Base-by-base conservation (phyloP, 2,797 vertebrate species). In the Pseudochirops corinnae region DNA sequence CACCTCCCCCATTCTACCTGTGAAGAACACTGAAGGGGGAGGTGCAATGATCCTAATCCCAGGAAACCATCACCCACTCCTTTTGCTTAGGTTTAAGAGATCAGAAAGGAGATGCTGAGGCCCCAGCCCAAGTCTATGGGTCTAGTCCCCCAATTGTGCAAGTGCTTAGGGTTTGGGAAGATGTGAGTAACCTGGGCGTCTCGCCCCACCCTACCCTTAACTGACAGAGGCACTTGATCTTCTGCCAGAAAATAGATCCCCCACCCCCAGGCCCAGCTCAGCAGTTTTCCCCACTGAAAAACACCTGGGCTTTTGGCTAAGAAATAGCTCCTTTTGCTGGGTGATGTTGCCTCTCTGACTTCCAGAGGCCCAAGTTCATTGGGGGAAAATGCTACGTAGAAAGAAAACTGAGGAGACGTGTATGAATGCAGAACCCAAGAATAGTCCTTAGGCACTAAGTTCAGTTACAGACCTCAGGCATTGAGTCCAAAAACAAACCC, bases 161-260 rank as follows among this genome's bases (percentile, higher is more conserved):
- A 10, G 0, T 0, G 6, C 91, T 82, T 92, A 96, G 95, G 90
- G 91, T 93, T 93, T 31, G 33, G 28, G 3, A 96, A 93, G 96
- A 93, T 95, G 90, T 98, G 97, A 98, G 96, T 97, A 97, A 98
- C 94, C 82, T 9, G 58, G 92, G 57, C 74, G 97, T 95, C 87
- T 94, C 0, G 10, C 58, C 91, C 95, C 95, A 90, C 94, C 95
- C 93, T 95, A 90, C 91, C 97, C 93, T 39, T 95, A 93, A 92
- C 58, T 93, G 53, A 96, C 94, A 94, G 97, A 95, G 82, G 28
- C 92, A 94, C 93, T 62, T 97, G 96, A 97, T 97, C 96, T 94
- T 93, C 93, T 62, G 94, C 93, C 94, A 96, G 87, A 62, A 91
- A 82, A 58, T 3, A 16, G n/a, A 90, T 82, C 92, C 74, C 91